Evolutionary conservation across 2,797 vertebrate genomes (phyloP).

Genomic region (Alosa sapidissima): DNA sequence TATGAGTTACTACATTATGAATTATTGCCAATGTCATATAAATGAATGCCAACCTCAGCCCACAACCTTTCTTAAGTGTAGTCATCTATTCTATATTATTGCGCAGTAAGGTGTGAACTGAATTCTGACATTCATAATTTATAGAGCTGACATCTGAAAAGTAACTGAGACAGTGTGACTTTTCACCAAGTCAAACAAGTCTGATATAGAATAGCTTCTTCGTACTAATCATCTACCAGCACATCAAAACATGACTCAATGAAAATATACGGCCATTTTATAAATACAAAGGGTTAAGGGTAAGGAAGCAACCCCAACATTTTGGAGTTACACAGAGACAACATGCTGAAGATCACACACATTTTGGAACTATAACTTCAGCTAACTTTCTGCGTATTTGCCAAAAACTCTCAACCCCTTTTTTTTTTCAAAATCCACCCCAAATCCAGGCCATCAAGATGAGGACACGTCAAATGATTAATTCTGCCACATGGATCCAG

Average conservation of each 20-base stretch:
- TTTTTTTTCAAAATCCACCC: not conserved
- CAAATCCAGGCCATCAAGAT: not conserved
- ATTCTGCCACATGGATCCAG: not conserved
- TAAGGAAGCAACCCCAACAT: not conserved
- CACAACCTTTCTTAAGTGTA: too few relatives aligned
- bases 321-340: not conserved
- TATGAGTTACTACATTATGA: not conserved
- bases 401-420: not conserved
- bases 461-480: slow-evolving; percentile 14
- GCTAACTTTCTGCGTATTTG: not conserved
- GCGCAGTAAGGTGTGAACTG: too few relatives aligned
- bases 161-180: not conserved
- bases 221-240: not conserved
- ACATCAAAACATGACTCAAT: not conserved
- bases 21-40: not conserved
- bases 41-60: too few relatives aligned
- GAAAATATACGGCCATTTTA: not conserved
- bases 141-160: too few relatives aligned
- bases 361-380: not conserved
- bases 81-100: too few relatives aligned
- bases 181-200: too few relatives aligned
- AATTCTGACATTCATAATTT: too few relatives aligned
- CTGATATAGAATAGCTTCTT: not conserved
- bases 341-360: not conserved
- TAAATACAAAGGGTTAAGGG: not conserved